phyloP scores from a whole-genome alignment of 2,797 vertebrate genomes.

The Microcaecilia unicolor region DNA sequence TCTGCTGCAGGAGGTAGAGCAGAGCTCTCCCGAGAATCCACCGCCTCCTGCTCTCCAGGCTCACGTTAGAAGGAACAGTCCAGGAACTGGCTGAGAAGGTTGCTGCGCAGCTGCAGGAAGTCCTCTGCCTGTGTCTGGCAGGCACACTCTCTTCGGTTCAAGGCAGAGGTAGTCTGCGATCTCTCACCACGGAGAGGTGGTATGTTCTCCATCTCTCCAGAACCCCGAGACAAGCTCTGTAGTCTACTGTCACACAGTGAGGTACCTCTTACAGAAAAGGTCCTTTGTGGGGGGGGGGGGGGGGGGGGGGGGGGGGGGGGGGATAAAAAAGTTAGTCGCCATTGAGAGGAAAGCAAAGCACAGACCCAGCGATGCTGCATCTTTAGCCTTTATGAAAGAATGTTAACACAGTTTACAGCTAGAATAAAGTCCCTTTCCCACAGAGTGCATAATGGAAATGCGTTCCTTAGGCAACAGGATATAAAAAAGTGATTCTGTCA shows the following conservation, averaged over 20 bases:
- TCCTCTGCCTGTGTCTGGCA: neutral
- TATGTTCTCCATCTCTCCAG: neutral
- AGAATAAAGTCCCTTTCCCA: too few species aligned
- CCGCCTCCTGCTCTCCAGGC: too few species aligned
- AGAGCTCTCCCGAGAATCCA: too few species aligned
- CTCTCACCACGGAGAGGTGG: neutral
- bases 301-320: neutral
- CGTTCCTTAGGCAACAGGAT: too few species aligned
- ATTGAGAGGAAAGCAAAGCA: neutral
- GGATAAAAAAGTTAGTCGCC: too few species aligned
- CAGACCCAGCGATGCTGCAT: too few species aligned
- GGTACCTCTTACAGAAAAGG: neutral
- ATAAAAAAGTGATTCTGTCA: too few species aligned
- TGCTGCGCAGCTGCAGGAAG: neutral
- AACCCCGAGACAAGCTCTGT: neutral
- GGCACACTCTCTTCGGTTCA: neutral
- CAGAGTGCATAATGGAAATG: too few species aligned
- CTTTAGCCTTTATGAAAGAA: too few species aligned
- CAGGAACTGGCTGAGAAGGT: conserved; percentile 5
- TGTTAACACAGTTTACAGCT: too few species aligned
- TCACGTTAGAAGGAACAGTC: conserved; percentile 1
- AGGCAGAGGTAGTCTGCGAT: neutral
- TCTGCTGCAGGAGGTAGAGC: too few species aligned
- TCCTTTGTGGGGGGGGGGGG: too few species aligned
- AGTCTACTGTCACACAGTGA: neutral